These are phyloP conservation scores for Tapera naevia DNA, from an alignment of 2,797 vertebrate species.

Conservation along the genomic window DNA sequence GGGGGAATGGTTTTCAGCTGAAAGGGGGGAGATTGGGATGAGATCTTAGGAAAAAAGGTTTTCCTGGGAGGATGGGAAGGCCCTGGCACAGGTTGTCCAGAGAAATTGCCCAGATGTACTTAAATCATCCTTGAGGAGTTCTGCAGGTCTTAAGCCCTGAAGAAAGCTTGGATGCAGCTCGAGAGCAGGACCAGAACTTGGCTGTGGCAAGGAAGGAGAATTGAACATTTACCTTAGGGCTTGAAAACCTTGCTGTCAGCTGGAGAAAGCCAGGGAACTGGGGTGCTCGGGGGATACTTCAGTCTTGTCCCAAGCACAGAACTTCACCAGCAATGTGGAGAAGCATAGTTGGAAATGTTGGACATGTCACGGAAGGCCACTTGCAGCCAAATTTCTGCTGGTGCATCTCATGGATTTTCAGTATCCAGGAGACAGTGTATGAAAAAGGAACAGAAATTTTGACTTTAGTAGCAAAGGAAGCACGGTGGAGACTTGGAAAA, in stretches of 20 bases:
- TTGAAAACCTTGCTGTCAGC: not conserved
- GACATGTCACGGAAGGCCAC: not conserved
- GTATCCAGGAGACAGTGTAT: not conserved
- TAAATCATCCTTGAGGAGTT: not conserved
- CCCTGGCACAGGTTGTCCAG: too few relatives aligned
- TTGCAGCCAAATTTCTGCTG: not conserved
- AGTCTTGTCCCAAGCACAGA: not conserved
- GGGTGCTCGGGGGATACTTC: not conserved
- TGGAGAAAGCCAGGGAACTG: not conserved
- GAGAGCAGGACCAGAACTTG: not conserved
- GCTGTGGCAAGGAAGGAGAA: not conserved
- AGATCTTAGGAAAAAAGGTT: too few relatives aligned
- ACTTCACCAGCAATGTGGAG: not conserved
- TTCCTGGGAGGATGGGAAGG: too few relatives aligned
- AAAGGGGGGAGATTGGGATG: too few relatives aligned
- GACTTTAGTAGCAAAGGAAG: not conserved
- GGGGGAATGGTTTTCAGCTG: too few relatives aligned
- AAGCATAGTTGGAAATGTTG: fast-evolving
- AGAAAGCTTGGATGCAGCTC: not conserved
- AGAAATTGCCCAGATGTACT: not conserved
- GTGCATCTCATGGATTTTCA: not conserved
- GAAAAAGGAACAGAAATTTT: not conserved
- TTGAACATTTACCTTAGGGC: not conserved
- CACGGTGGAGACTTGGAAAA: not conserved
- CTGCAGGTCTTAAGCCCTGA: not conserved